Conservation (phyloP, 2,888 invertebrate genomes). For the Eledone cirrhosa region DNA sequence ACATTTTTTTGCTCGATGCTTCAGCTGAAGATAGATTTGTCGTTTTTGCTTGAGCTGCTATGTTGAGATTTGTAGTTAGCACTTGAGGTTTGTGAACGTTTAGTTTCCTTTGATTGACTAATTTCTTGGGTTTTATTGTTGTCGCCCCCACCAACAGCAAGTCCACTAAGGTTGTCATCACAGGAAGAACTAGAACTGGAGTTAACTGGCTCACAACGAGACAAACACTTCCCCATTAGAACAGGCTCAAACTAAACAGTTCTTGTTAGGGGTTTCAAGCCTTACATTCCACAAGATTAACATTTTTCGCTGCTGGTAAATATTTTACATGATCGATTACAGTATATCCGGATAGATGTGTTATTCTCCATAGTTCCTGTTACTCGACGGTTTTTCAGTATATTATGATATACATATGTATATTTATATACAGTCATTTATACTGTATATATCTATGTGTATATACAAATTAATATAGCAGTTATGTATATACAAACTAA, state of each 20-base stretch:
- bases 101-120: background rate
- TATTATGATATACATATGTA: no score
- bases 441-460: no score
- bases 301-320: no score
- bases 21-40: constrained; percentile 31
- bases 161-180: constrained; percentile 37
- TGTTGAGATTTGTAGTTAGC: constrained; percentile 10
- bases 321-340: no score
- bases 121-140: constrained; percentile 27
- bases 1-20: constrained; percentile 57
- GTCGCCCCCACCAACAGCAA: constrained; percentile 35
- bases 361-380: no score
- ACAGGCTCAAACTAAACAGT: constrained; percentile 8
- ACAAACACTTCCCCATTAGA: constrained; percentile 62
- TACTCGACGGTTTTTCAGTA: no score
- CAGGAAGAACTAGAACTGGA: constrained; percentile 42
- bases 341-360: no score
- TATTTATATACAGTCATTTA: no score
- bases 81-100: constrained; percentile 9
- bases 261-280: no score
- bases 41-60: constrained; percentile 17
- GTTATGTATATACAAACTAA: no score
- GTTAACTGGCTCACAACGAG: constrained; percentile 59
- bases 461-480: no score
- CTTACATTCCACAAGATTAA: no score